A percentile compares a stretch with the other conserved stretches of the same genome.
Evolutionary conservation across 2,113 vertebrate genomes (phyloP).

Genomic region (Dasypus novemcinctus): DNA sequence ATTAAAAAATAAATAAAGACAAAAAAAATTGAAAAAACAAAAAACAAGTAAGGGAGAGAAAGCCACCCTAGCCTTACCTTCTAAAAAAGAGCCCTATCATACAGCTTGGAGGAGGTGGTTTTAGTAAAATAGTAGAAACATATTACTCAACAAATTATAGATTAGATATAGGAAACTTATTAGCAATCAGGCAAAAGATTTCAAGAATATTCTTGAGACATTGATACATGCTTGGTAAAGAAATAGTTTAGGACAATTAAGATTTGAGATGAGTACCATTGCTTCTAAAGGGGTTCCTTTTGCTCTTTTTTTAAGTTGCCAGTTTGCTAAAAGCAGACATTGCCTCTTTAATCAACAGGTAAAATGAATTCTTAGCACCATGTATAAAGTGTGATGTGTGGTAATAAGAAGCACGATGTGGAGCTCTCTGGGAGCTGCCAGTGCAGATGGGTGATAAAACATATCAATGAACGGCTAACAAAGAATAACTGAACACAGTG

Average conservation of each 20-base stretch:
- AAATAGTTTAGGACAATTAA: neutral
- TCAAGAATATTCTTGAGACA: neutral
- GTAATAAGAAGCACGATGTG: accelerated
- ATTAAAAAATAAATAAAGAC: too few relatives aligned
- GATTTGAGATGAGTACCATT: neutral
- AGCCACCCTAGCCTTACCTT: neutral
- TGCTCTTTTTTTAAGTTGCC: neutral
- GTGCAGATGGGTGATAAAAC: neutral
- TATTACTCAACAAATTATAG: neutral
- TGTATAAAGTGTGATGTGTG: neutral
- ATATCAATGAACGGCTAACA: too few relatives aligned
- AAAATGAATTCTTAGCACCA: neutral
- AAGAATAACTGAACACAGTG: neutral
- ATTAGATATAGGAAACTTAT: neutral
- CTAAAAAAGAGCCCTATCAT: too few relatives aligned
- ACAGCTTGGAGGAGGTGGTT: neutral
- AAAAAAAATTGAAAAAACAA: too few relatives aligned
- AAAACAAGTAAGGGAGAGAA: neutral
- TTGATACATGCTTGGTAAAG: neutral
- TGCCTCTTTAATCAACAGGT: neutral
- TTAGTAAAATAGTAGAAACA: neutral
- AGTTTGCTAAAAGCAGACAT: neutral
- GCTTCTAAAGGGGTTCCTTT: neutral
- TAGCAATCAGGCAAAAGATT: neutral
- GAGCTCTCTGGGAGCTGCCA: neutral